A percentile compares a stretch with the other conserved stretches of the same genome.
phyloP scores from a whole-genome alignment of 2,888 invertebrate genomes.

The Bugulina stolonifera region DNA sequence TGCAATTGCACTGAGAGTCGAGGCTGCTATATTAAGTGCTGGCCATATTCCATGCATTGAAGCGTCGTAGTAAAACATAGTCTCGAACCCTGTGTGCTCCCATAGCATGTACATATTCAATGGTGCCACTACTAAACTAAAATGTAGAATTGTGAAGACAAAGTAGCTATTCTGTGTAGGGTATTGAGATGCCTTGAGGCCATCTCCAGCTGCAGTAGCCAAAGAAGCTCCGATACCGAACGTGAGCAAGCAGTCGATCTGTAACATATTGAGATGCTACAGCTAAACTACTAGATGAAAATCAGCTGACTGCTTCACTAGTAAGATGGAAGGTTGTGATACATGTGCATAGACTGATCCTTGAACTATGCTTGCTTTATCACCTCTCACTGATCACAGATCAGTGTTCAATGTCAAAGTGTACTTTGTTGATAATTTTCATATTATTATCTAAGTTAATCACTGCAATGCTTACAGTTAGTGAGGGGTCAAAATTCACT shows the following conservation, averaged over 20 bases:
- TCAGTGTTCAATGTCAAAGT: neutral
- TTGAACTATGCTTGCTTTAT: no score
- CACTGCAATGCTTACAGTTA: neutral
- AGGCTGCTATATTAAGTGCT: neutral
- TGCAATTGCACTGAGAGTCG: neutral
- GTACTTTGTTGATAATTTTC: neutral
- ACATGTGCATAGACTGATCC: no score
- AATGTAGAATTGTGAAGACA: conserved; percentile 10
- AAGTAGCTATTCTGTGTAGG: conserved; percentile 13
- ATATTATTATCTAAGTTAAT: neutral
- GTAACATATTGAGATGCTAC: neutral
- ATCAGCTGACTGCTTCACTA: no score
- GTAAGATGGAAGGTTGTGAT: no score
- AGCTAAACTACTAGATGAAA: no score
- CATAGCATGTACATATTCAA: conserved; percentile 24
- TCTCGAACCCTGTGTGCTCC: conserved; percentile 25
- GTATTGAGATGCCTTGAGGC: conserved; percentile 10
- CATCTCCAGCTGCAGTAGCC: conserved; percentile 12
- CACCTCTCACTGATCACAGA: neutral
- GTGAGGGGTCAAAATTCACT: neutral
- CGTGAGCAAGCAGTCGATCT: neutral
- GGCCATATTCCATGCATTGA: conserved; percentile 20
- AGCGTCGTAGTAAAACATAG: conserved; percentile 26
- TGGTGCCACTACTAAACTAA: conserved; percentile 1
- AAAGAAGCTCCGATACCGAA: neutral